phyloP scores from a whole-genome alignment of 2,113 vertebrate genomes.

The Oncorhynchus kisutch region DNA sequence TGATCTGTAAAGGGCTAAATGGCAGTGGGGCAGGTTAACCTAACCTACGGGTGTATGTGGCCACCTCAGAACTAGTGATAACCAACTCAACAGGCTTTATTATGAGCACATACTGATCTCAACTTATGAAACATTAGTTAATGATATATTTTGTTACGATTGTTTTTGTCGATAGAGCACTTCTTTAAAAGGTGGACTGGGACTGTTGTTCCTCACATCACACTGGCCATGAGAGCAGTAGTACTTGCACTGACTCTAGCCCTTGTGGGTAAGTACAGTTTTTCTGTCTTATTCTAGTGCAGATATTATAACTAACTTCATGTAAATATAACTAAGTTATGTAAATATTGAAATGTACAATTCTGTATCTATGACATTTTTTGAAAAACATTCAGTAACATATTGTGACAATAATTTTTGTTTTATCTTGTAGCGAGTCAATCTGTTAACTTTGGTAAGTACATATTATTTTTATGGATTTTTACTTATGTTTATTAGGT shows the following conservation, averaged over 20 bases:
- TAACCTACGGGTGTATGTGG: too few species aligned
- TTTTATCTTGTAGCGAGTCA: conserved; percentile 45
- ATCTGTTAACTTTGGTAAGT: conserved; percentile 58
- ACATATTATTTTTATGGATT: neutral
- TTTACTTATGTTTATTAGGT: too few species aligned
- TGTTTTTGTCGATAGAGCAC: neutral
- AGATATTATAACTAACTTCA: too few species aligned
- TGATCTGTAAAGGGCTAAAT: too few species aligned
- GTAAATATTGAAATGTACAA: neutral
- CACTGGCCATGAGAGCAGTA: conserved; percentile 62
- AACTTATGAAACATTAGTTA: too few species aligned
- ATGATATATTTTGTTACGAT: too few species aligned
- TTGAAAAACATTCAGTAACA: neutral
- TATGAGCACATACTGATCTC: too few species aligned
- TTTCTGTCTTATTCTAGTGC: neutral
- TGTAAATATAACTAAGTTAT: neutral
- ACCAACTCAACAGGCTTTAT: too few species aligned
- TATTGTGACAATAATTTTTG: neutral
- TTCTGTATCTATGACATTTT: neutral
- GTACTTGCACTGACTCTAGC: conserved; percentile 59
- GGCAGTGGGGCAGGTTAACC: too few species aligned
- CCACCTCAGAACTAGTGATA: too few species aligned
- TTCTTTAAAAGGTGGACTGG: neutral
- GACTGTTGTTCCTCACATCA: conserved; percentile 14
- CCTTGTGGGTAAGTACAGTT: conserved; percentile 55